Evolutionary conservation across 2,888 invertebrate species (phyloP), one percentile per base, ranked within the genome.

Genomic region (Syritta pipiens): DNA sequence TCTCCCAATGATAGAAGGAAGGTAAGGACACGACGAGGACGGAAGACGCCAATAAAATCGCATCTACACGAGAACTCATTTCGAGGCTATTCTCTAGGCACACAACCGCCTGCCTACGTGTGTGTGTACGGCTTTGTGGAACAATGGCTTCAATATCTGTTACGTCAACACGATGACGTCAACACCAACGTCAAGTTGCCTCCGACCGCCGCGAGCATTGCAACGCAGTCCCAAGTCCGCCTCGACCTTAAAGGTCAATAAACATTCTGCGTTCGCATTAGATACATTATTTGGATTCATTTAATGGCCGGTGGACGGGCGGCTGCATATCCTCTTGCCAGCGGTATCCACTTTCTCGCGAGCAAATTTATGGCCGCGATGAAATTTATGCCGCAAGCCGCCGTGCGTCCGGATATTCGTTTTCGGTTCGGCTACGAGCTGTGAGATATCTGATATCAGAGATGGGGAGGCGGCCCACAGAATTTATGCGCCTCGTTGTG

Each of bases 161-260:
- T 22, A 63, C 30, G 51, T 63, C 44, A 65, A 26, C 44, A 48
- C 30, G 2, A 32, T 63, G 63, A 63, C 67, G 67, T 57, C 67
- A 67, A 48, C 55, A 26, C 14, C 4, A 42, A 4, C 10, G 6
- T 44, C n/a, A n/a, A n/a, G n/a, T n/a, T n/a, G n/a, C n/a, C n/a
- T n/a, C n/a, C n/a, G n/a, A n/a, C n/a, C n/a, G n/a, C n/a, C n/a
- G n/a, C n/a, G n/a, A n/a, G n/a, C n/a, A n/a, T n/a, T n/a, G n/a
- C n/a, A n/a, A n/a, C n/a, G n/a, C n/a, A n/a, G n/a, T n/a, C n/a
- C n/a, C n/a, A n/a, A n/a, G n/a, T n/a, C n/a, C n/a, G n/a, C n/a
- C n/a, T n/a, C n/a, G n/a, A n/a, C 35, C 67, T 20, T 14, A 24
- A 35, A 55, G 55, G 67, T 55, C 67, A 55, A 35, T 46, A 67